These are phyloP conservation scores for Oreochromis niloticus DNA, from an alignment of 2,113 vertebrate genomes.

Conservation along the genomic window DNA sequence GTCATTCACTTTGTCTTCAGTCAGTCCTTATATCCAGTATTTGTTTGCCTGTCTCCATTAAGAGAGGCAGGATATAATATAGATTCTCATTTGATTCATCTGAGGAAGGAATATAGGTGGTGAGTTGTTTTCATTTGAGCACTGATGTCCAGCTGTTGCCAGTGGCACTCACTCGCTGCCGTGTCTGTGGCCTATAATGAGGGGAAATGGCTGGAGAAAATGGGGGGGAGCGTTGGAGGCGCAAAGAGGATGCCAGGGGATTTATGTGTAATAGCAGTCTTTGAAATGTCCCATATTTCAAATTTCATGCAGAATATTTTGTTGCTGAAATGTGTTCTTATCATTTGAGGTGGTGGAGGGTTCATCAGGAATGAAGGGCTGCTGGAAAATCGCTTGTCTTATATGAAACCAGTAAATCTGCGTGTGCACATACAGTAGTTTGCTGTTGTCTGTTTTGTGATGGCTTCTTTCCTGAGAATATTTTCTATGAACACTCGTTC, in stretches of 20 bases:
- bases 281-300: conserved; percentile 25
- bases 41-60: neutral
- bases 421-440: neutral
- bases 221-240: neutral
- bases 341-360: neutral
- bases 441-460: neutral
- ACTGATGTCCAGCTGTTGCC: conserved; percentile 38
- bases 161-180: conserved; percentile 12
- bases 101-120: neutral
- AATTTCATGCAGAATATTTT: conserved; percentile 5
- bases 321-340: neutral
- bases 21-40: neutral
- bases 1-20: neutral
- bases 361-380: neutral
- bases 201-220: conserved; percentile 28
- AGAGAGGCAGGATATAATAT: neutral
- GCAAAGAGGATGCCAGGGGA: conserved; percentile 8
- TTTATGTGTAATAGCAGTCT: conserved; percentile 27
- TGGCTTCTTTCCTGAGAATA: neutral
- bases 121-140: conserved; percentile 18
- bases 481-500: neutral
- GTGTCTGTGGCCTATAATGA: conserved; percentile 26
- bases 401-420: neutral
- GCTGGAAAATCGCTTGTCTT: neutral
- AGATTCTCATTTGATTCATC: neutral